phyloP scores from a whole-genome alignment of 2,888 invertebrate species.

The Yponomeuta cagnagella region DNA sequence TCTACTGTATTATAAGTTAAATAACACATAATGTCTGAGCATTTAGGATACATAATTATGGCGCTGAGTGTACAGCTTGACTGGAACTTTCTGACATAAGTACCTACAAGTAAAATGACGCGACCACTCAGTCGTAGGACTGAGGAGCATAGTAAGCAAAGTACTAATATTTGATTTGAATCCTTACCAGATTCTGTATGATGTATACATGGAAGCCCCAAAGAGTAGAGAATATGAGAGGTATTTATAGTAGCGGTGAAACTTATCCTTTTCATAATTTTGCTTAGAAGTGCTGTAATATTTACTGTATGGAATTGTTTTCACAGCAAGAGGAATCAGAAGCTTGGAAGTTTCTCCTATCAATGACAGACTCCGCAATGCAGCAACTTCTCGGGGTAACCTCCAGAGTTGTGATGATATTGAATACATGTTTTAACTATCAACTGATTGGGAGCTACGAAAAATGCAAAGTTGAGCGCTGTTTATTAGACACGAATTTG shows the following conservation, averaged over 20 bases:
- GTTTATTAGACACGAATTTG: not conserved
- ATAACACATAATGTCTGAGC: too few species aligned
- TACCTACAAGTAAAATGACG: too few species aligned
- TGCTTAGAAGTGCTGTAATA: constrained; percentile 29
- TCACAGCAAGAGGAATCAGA: constrained; percentile 26
- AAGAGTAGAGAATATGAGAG: constrained; percentile 49
- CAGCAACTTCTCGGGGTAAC: constrained; percentile 36
- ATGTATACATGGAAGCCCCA: constrained; percentile 46
- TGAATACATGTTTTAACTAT: constrained; percentile 34
- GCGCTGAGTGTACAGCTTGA: too few species aligned
- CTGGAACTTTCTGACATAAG: too few species aligned
- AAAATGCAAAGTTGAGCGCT: not conserved
- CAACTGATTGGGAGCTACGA: not conserved
- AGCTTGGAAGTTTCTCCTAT: constrained; percentile 29
- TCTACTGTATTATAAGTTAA: too few species aligned
- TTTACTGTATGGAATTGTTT: constrained; percentile 27
- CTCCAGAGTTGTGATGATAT: constrained; percentile 38
- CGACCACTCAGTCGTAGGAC: too few species aligned
- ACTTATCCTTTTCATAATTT: constrained; percentile 25
- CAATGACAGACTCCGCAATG: constrained; percentile 33
- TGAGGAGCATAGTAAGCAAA: too few species aligned
- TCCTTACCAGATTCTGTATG: constrained; percentile 56
- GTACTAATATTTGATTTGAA: not conserved
- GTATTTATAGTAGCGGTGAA: constrained; percentile 35
- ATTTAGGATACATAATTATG: too few species aligned